A percentile compares a stretch with the other conserved stretches of the same genome.
phyloP scores from a whole-genome alignment of 2,797 vertebrate species.

The Lophius americanus region DNA sequence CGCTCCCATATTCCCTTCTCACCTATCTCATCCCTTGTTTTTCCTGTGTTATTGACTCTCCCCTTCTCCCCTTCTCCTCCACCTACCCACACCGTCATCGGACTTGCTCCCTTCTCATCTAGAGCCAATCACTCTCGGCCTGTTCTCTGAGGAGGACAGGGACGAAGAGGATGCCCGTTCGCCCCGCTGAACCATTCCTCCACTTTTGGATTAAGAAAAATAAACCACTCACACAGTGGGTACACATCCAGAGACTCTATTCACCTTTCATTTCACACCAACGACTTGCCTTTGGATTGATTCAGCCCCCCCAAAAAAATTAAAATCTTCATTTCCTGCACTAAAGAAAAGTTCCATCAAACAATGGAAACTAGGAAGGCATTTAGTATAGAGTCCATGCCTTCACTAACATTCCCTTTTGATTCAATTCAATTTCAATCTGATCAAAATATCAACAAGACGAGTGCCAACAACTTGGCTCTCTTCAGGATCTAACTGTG shows the following conservation, averaged over 20 bases:
- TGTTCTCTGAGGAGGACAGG: constrained; percentile 17
- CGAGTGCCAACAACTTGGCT: too few species aligned
- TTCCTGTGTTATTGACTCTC: constrained; percentile 42
- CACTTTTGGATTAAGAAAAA: background rate
- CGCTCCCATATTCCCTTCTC: constrained; percentile 15
- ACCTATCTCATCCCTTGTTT: constrained; percentile 17
- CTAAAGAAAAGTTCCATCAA: background rate
- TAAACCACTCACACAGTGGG: constrained; percentile 1
- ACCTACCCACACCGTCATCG: constrained; percentile 17
- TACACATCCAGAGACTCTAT: constrained; percentile 16
- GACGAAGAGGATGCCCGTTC: constrained; percentile 13
- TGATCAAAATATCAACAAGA: too few species aligned
- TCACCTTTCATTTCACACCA: constrained; percentile 10
- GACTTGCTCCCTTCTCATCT: constrained; percentile 15
- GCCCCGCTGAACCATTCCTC: constrained; percentile 21
- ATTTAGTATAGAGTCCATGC: too few species aligned
- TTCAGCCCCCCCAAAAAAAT: background rate
- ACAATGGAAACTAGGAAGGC: too few species aligned
- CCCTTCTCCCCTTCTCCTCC: background rate
- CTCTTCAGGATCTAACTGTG: too few species aligned
- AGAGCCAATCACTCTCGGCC: constrained; percentile 29
- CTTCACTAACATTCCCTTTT: too few species aligned
- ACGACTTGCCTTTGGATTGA: background rate
- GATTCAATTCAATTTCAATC: background rate
- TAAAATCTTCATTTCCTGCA: background rate